Conservation (phyloP, 2,797 vertebrate species). For the Australoheros facetus region DNA sequence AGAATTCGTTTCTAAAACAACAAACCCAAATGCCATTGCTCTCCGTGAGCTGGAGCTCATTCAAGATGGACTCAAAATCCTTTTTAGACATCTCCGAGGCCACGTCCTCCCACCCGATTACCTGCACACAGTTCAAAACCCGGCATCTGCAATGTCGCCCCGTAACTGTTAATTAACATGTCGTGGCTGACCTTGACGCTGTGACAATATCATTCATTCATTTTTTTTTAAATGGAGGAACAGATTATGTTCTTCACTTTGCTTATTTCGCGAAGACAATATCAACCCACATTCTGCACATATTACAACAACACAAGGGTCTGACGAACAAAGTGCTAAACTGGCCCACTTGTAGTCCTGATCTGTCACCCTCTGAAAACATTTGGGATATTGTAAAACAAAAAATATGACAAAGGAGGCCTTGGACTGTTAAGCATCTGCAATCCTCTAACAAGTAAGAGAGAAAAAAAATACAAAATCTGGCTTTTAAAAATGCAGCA, state of each 20-base stretch:
- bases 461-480: neutral
- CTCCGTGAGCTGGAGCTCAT: too few relatives aligned
- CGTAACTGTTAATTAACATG: neutral
- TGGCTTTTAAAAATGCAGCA: neutral
- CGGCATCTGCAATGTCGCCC: neutral
- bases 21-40: too few relatives aligned
- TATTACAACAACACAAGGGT: neutral
- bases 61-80: too few relatives aligned
- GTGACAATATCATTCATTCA: neutral
- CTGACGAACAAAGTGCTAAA: neutral
- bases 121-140: neutral
- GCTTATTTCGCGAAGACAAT: neutral
- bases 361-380: neutral
- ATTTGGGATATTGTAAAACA: neutral
- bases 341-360: neutral
- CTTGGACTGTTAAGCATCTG: neutral
- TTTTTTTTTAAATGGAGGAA: neutral
- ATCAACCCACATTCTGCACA: neutral
- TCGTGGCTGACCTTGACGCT: neutral
- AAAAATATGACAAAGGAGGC: slow-evolving; percentile 1
- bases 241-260: neutral
- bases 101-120: neutral
- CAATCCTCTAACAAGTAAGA: neutral
- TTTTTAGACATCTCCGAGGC: neutral
- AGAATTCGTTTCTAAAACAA: too few relatives aligned